A percentile compares a stretch with the other conserved stretches of the same genome.
phyloP scores from a whole-genome alignment of 2,113 vertebrate genomes.

The Fulmarus glacialis region DNA sequence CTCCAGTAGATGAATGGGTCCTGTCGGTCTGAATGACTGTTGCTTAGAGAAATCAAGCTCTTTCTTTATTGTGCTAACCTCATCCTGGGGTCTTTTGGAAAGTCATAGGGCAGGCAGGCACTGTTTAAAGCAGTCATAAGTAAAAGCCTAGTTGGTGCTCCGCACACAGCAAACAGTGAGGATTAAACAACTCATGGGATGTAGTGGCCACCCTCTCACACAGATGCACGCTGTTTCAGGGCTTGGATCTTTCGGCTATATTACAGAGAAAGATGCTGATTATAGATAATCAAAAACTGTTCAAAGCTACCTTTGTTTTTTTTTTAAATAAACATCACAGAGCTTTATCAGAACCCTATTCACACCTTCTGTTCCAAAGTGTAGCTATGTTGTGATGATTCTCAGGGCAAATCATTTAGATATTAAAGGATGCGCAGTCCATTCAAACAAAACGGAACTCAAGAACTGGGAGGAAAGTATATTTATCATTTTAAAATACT shows the following conservation, averaged over 20 bases:
- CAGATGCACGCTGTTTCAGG: neutral
- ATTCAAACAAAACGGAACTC: neutral
- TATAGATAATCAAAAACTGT: neutral
- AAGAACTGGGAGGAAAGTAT: neutral
- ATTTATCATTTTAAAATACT: neutral
- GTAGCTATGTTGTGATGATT: neutral
- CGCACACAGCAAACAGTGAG: neutral
- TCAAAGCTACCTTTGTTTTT: neutral
- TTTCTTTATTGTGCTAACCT: constrained; percentile 65
- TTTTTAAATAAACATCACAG: neutral
- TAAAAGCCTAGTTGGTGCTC: constrained; percentile 31
- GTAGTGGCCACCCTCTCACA: neutral
- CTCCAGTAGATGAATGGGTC: constrained; percentile 65
- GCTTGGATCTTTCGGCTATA: neutral
- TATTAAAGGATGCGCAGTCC: neutral
- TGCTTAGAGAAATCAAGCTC: constrained; percentile 66
- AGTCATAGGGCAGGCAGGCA: constrained; percentile 58
- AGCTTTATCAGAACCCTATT: neutral
- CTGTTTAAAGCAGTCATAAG: constrained; percentile 66
- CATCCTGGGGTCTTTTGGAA: constrained; percentile 39
- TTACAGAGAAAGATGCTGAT: neutral
- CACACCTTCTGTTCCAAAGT: neutral
- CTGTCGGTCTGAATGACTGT: constrained; percentile 69
- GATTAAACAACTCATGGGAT: neutral
- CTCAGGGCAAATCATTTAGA: neutral